phyloP scores from a whole-genome alignment of 92 coral and sea anemone species.

The Umimayanthus chanpuru region DNA sequence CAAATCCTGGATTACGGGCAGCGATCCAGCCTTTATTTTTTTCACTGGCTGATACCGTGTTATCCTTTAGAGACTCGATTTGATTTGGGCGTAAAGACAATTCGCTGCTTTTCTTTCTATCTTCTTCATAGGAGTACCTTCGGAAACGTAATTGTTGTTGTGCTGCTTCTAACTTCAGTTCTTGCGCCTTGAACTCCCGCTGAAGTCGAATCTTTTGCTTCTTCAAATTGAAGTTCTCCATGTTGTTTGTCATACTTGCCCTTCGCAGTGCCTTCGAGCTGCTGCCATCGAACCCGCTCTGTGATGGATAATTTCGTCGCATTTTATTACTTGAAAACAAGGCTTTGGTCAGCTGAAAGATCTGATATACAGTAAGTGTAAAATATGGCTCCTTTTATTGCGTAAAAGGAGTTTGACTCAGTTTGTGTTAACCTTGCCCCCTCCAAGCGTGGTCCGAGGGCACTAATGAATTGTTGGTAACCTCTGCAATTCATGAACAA shows the following conservation, averaged over 20 bases:
- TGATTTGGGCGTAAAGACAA: neutral
- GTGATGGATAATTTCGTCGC: too few relatives aligned
- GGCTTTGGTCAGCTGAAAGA: too few relatives aligned
- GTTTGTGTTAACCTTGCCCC: too few relatives aligned
- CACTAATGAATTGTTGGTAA: too few relatives aligned
- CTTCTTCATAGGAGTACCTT: neutral
- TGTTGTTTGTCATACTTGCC: neutral
- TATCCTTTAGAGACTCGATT: neutral
- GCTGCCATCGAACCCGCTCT: too few relatives aligned
- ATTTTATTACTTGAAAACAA: too few relatives aligned
- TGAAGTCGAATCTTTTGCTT: neutral
- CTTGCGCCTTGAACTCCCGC: neutral
- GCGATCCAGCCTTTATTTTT: neutral
- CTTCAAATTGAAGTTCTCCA: neutral
- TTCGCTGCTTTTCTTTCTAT: neutral
- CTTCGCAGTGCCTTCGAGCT: neutral
- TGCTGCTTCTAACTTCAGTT: neutral
- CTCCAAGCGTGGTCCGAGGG: too few relatives aligned
- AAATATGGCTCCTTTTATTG: too few relatives aligned
- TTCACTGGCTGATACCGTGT: neutral
- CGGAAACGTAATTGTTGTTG: neutral
- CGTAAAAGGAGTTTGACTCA: too few relatives aligned
- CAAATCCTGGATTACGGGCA: neutral
- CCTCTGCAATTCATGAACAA: too few relatives aligned
- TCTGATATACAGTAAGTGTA: too few relatives aligned